Conservation (phyloP, 2,888 invertebrate genomes). For the Ganaspis brasiliensis region DNA sequence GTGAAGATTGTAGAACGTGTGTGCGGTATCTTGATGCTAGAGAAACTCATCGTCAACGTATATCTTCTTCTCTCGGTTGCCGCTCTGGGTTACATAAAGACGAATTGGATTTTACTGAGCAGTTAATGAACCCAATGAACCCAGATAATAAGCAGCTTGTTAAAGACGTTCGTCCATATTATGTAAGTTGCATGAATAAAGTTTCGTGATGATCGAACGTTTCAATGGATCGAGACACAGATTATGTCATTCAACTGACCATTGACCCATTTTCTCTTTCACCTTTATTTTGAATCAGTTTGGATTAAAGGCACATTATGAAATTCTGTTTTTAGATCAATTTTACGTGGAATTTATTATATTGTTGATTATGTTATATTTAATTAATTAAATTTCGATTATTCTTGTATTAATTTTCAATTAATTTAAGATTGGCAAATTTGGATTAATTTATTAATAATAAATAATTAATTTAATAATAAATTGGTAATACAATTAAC, state of each 20-base stretch:
- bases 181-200: constrained; percentile 70
- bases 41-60: constrained; percentile 55
- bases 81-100: constrained; percentile 71
- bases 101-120: constrained; percentile 68
- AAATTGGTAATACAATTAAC: too few species aligned
- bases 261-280: constrained; percentile 14
- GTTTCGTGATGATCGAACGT: constrained; percentile 19
- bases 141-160: constrained; percentile 61
- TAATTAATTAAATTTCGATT: too few species aligned
- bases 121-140: constrained; percentile 74
- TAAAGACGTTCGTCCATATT: constrained; percentile 63
- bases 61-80: constrained; percentile 34
- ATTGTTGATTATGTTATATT: too few species aligned
- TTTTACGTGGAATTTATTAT: too few species aligned
- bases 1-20: constrained; percentile 48
- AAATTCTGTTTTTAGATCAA: too few species aligned
- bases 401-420: too few species aligned
- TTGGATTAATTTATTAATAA: too few species aligned
- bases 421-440: too few species aligned
- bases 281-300: not conserved
- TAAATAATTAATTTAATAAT: too few species aligned
- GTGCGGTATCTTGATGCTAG: constrained; percentile 50
- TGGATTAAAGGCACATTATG: too few species aligned
- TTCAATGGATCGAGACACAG: not conserved
- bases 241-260: constrained; percentile 19